Evolutionary conservation across 1,140 invertebrate genomes (phyloP).

Genomic region (Euborellia annulipes): DNA sequence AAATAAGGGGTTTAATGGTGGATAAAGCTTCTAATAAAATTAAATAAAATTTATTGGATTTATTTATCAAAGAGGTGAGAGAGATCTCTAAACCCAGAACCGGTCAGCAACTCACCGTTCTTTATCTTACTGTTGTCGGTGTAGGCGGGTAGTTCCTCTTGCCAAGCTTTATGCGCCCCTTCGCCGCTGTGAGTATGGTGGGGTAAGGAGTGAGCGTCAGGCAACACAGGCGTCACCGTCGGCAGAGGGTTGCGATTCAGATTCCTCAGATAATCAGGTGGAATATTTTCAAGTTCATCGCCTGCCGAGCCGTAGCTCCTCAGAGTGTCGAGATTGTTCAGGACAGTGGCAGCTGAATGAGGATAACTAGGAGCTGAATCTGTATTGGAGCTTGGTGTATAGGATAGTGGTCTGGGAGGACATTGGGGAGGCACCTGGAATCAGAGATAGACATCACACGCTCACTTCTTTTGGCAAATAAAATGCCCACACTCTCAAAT

Average conservation of each 20-base stretch:
- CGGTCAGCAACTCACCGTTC: conserved; percentile 45
- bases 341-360: conserved; percentile 39
- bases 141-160: conserved; percentile 59
- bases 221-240: conserved; percentile 30
- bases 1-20: not conserved
- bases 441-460: no score
- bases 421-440: conserved; percentile 39
- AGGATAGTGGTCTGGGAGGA: conserved; percentile 59
- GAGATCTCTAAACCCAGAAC: not conserved
- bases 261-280: conserved; percentile 67
- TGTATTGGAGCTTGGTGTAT: conserved; percentile 58
- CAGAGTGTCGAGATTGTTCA: conserved; percentile 82
- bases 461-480: no score
- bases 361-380: conserved; percentile 45
- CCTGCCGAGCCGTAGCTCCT: conserved; percentile 82
- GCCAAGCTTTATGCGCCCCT: conserved; percentile 35
- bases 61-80: not conserved
- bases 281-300: conserved; percentile 78
- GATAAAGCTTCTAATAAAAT: not conserved
- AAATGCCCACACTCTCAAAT: no score
- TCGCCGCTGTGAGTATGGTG: conserved; percentile 52
- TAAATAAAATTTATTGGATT: not conserved
- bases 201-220: conserved; percentile 28
- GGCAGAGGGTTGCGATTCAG: conserved; percentile 47
- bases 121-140: conserved; percentile 64